Evolutionary conservation across 2,113 vertebrate genomes (phyloP).

Genomic region (Eubucco bourcierii): DNA sequence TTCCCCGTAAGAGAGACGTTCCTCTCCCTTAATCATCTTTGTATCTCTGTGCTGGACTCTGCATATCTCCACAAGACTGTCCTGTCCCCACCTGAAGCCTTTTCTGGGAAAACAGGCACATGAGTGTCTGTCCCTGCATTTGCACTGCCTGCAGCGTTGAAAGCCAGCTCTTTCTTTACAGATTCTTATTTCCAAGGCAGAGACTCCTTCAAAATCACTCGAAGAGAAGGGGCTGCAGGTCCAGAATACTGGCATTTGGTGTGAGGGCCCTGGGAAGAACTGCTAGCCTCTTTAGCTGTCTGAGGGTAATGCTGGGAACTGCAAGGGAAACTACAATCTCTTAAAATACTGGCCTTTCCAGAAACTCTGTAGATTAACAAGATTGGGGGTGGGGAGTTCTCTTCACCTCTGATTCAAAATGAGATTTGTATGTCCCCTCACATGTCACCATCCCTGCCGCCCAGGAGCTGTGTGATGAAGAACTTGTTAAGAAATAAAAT

Average conservation of each 20-base stretch:
- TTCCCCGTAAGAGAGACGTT: too few relatives aligned
- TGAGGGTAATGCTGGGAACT: neutral
- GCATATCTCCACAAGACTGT: neutral
- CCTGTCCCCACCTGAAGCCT: neutral
- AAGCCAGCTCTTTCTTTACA: neutral
- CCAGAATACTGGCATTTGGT: neutral
- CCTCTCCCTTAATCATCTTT: too few relatives aligned
- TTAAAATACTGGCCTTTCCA: neutral
- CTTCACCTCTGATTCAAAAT: neutral
- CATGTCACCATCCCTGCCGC: neutral
- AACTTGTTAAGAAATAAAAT: neutral
- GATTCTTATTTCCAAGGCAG: neutral
- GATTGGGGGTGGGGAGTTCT: neutral
- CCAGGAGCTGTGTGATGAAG: neutral
- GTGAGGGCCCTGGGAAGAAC: neutral
- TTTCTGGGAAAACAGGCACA: neutral
- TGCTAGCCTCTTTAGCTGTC: neutral
- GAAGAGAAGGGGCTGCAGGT: neutral
- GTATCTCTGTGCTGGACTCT: neutral
- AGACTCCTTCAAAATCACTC: neutral
- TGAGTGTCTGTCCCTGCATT: neutral
- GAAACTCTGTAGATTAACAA: neutral
- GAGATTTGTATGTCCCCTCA: neutral
- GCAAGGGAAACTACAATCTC: neutral
- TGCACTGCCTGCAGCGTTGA: neutral